Evolutionary conservation across 2,113 vertebrate genomes (phyloP).

Genomic region (Paratilapia polleni): DNA sequence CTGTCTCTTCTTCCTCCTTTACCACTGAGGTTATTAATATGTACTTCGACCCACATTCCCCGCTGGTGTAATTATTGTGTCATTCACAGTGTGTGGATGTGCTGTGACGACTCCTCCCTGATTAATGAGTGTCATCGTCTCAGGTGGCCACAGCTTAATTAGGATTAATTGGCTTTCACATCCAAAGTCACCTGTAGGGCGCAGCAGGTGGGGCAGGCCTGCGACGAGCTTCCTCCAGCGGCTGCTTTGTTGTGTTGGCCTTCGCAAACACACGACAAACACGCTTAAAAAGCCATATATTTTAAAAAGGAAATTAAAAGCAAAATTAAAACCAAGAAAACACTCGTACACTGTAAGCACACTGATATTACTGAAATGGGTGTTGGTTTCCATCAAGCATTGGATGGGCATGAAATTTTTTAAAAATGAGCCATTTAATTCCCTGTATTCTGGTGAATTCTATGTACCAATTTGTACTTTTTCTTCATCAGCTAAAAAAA

Average conservation of each 20-base stretch:
- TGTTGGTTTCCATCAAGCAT: background rate
- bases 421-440: background rate
- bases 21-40: conserved; percentile 34
- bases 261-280: background rate
- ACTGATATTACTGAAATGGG: no score
- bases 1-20: background rate
- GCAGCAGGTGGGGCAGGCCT: conserved; percentile 28
- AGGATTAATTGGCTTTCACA: conserved; percentile 64
- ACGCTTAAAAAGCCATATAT: background rate
- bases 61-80: conserved; percentile 53
- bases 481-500: no score
- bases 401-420: background rate
- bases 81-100: conserved; percentile 25
- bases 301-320: rapidly evolving
- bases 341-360: background rate
- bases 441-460: background rate
- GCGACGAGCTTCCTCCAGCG: background rate
- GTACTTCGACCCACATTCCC: conserved; percentile 20
- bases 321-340: background rate
- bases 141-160: conserved; percentile 48
- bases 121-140: conserved; percentile 58
- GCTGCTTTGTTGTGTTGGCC: background rate
- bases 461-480: background rate
- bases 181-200: conserved; percentile 66
- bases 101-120: conserved; percentile 40